A percentile compares a stretch with the other conserved stretches of the same genome.
Conservation (phyloP, 2,113 vertebrate genomes). For the Okapia johnstoni region DNA sequence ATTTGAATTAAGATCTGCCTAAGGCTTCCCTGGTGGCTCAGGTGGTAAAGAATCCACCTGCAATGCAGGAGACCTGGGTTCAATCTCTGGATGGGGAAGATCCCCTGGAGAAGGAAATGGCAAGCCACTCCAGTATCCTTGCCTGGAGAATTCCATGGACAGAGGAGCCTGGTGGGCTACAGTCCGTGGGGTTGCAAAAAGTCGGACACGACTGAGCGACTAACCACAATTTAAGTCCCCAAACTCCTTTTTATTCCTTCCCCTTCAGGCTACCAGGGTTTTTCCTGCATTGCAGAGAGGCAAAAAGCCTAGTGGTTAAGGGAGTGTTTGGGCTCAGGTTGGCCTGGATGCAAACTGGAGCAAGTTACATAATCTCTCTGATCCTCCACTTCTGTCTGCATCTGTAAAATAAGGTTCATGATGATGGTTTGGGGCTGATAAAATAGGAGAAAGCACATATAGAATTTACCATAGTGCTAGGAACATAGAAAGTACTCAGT, state of each 20-base stretch:
- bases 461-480: not conserved
- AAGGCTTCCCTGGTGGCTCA: not conserved
- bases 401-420: not conserved
- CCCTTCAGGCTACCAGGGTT: not conserved
- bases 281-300: not conserved
- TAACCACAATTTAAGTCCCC: not conserved
- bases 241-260: not conserved
- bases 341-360: not conserved
- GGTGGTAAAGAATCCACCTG: not conserved
- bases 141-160: not conserved
- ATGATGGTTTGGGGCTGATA: not conserved
- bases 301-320: not conserved
- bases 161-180: not conserved
- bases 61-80: not conserved
- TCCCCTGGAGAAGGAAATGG: not conserved
- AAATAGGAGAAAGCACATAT: not conserved
- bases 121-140: not conserved
- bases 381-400: not conserved
- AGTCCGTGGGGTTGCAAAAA: not conserved
- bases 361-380: not conserved
- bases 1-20: not conserved
- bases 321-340: not conserved
- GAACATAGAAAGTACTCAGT: not conserved
- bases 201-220: accelerated
- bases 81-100: not conserved